Conservation (phyloP, 92 coral and sea anemone genomes). For the Porites lobata region DNA sequence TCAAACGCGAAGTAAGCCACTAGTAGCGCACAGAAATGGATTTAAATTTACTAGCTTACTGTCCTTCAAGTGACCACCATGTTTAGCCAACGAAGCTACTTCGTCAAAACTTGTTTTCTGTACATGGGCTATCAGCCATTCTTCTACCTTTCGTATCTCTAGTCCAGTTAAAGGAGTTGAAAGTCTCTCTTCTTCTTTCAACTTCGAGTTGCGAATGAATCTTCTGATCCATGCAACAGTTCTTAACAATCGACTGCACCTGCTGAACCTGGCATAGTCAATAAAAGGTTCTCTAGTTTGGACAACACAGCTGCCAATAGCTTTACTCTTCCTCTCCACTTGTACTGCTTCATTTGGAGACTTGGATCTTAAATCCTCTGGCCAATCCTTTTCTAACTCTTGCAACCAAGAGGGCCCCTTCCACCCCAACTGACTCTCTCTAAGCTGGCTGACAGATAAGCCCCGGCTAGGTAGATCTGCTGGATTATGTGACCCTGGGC, state of each 20-base stretch:
- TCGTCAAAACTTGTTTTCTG: not conserved
- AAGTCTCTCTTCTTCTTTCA: conserved; percentile 35
- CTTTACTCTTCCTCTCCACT: conserved; percentile 31
- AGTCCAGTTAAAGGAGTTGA: not conserved
- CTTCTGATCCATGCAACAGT: conserved; percentile 50
- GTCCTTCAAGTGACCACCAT: not conserved
- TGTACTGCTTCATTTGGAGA: conserved; percentile 27
- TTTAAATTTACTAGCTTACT: conserved; percentile 41
- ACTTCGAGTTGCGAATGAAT: conserved; percentile 28
- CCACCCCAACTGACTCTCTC: conserved; percentile 40
- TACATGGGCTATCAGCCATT: conserved; percentile 9
- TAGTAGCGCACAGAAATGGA: conserved; percentile 34
- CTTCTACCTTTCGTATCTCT: conserved; percentile 4
- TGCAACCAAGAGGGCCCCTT: conserved; percentile 34
- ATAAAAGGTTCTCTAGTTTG: conserved; percentile 17
- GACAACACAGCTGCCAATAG: conserved; percentile 28
- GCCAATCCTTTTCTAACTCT: conserved; percentile 47
- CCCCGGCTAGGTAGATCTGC: conserved; percentile 49
- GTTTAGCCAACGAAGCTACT: not conserved
- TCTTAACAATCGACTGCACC: conserved; percentile 28
- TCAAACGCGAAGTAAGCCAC: conserved; percentile 47
- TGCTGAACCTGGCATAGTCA: conserved; percentile 46
- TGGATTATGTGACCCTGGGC: conserved; percentile 47
- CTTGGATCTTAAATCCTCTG: conserved; percentile 37
- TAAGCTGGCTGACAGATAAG: conserved; percentile 22